Percentiles rank a stretch among this genome's conserved stretches.
Evolutionary conservation across 2,797 vertebrate species (phyloP).

Genomic region (Tiaroga cobitis): DNA sequence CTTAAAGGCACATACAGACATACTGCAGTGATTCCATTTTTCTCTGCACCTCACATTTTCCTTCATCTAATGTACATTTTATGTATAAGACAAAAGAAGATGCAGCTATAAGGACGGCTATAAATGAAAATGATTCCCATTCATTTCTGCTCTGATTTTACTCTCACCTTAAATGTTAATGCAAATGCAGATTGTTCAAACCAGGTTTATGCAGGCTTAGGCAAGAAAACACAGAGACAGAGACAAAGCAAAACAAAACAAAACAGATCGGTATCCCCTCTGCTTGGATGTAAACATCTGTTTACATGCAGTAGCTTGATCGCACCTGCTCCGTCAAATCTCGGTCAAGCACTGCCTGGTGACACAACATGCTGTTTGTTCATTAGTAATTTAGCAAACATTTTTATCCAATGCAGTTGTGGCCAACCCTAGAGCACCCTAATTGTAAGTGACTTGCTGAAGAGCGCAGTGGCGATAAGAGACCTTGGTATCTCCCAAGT

Average conservation of each 20-base stretch:
- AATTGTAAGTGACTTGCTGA: constrained; percentile 8
- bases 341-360: constrained; percentile 29
- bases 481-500: constrained; percentile 25
- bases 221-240: neutral
- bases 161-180: neutral
- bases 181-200: constrained; percentile 9
- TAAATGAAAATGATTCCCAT: neutral
- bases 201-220: neutral
- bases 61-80: neutral
- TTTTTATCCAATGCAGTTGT: constrained; percentile 19
- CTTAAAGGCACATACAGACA: neutral
- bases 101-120: neutral
- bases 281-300: constrained; percentile 23
- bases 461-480: neutral
- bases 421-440: neutral
- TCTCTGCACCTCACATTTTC: neutral
- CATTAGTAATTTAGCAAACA: constrained; percentile 22
- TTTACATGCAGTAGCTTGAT: constrained; percentile 22
- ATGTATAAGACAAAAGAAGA: neutral
- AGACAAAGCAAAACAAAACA: neutral
- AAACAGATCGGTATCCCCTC: constrained; percentile 10
- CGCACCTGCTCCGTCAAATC: constrained; percentile 23
- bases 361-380: constrained; percentile 23
- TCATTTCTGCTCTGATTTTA: neutral
- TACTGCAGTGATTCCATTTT: neutral